Base-by-base conservation (phyloP, 2,888 invertebrate genomes). In the Eurois occulta region DNA sequence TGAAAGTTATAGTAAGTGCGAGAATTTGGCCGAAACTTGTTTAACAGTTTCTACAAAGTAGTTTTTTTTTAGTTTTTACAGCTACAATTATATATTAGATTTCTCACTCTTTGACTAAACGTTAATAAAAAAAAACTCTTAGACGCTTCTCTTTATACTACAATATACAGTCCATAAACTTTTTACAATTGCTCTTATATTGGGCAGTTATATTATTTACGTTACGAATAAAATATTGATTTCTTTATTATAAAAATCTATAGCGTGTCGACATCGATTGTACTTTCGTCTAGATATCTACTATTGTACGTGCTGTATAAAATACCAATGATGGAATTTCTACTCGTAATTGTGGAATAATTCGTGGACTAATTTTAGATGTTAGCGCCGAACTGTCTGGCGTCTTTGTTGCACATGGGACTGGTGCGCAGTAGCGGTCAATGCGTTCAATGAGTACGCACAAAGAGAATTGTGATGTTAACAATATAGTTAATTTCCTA, bases 21-120 rank as follows among this genome's bases (percentile, higher is more conserved):
- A 86, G 79, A 71, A 77, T 84, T 84, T 80, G 79, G 75, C 75
- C 72, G 79, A 83, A 85, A 89, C 78, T 80, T 77, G 69, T 80
- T 85, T 71, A 16, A 64, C 77, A 78, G 70, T 74, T 78, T 72
- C 79, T 84, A 81, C 55, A 46, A 74, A 62, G 68, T 76, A 85
- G 46, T 71, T 62, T 32, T 66, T 70, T 65, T 62, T 65, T 64
- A 75, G 18, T 65, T 78, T 72, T 70, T 86, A 85, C 75, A 78
- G 65, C 72, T 80, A 86, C 58, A 67, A 58, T 68, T 78, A 68
- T 67, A 72, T 70, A 73, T 79, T 81, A 85, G 81, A 82, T 86
- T 88, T 92, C 91, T 93, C 92, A 93, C 93, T 93, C 92, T 84
- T 90, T 86, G 89, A 90, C 90, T 89, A 91, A 86, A 78, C 74